Base-by-base conservation (phyloP, 2,888 invertebrate genomes). In the Tenthredo amoena region DNA sequence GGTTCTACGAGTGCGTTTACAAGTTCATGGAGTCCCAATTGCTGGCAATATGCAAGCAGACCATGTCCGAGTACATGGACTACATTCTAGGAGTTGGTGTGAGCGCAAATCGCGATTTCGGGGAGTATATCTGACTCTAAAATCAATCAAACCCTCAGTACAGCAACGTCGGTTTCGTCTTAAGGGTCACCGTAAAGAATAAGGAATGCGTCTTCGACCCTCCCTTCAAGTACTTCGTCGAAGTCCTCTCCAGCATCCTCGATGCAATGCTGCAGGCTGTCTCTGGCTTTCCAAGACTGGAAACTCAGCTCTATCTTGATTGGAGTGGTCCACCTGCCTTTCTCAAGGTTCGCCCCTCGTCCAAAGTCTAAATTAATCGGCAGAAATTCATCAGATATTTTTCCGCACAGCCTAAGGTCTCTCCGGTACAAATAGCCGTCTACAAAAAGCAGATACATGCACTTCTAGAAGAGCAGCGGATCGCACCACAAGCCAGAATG, bases 1-100 rank as follows among this genome's bases (percentile, higher is more conserved):
- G 96, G 62, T 99, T 98, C 93, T 98, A 97, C 92, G 97, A 98
- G 92, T 97, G 98, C 89, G 96, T 97, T 0, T 96, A 96, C 0
- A 97, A 97, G 71, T 94, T 99, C 85, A 99, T 99, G 99, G 97
- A 98, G 0, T 96, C 96, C 88, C 97, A 98, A 91, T 94, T 99
- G 84, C 97, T 98, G 92, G 96, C 96, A 9, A 94, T 98, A 71
- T 97, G 97, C 89, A 94, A 98, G 85, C 95, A 96, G 88, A 98
- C 98, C n/a, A 95, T 99, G 89, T 94, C 95, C 82, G 97, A 97
- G 89, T 98, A 96, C 92, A 96, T 97, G 4, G 94, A 96, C 84
- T 97, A 97, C 87, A 95, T 98, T 81, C 95, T 96, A 87, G 97
- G 97, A 91, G 96, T 96, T 89, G 95, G 96, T 91, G 98, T 98